Percentiles rank a stretch among this genome's conserved stretches.
Conservation (phyloP, 2,888 invertebrate genomes). For the Pantelozetes paolii region DNA sequence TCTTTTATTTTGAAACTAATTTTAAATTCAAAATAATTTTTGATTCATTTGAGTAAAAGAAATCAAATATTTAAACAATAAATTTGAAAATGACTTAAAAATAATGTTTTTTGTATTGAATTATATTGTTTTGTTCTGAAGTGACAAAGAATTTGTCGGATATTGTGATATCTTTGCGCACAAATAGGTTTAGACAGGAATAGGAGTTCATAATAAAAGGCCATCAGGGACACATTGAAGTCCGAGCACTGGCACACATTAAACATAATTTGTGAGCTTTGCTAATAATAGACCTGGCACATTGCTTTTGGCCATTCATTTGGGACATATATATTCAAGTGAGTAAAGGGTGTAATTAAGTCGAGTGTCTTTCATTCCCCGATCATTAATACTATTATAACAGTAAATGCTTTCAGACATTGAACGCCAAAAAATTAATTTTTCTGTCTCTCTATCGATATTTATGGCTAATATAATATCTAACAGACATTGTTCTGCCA, state of each 20-base stretch:
- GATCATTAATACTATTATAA: slow-evolving; percentile 6
- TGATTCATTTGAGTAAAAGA: too few relatives aligned
- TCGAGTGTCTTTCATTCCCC: slow-evolving; percentile 13
- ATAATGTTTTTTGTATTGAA: too few relatives aligned
- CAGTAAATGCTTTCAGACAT: slow-evolving; percentile 16
- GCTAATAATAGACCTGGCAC: slow-evolving; percentile 1
- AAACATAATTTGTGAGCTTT: slow-evolving; percentile 13
- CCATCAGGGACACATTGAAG: slow-evolving; percentile 5
- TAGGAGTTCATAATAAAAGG: slow-evolving; percentile 9
- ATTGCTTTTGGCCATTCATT: background rate
- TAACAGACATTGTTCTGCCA: too few relatives aligned
- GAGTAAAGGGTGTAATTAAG: slow-evolving; percentile 19
- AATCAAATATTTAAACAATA: too few relatives aligned
- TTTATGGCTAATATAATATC: slow-evolving; percentile 10
- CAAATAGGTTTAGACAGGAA: background rate
- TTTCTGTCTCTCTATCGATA: background rate
- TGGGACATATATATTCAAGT: slow-evolving; percentile 6
- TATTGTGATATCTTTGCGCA: slow-evolving; percentile 11
- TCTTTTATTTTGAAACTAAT: too few relatives aligned
- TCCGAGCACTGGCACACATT: background rate
- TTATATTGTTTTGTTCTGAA: background rate
- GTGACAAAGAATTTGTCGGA: background rate
- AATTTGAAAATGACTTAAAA: too few relatives aligned
- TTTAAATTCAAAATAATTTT: too few relatives aligned
- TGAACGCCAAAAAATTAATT: background rate